Evolutionary conservation across 64 coral and sea anemone species (phyloP), one percentile per base, ranked within the genome.

Genomic region (Pocillopora damicornis): DNA sequence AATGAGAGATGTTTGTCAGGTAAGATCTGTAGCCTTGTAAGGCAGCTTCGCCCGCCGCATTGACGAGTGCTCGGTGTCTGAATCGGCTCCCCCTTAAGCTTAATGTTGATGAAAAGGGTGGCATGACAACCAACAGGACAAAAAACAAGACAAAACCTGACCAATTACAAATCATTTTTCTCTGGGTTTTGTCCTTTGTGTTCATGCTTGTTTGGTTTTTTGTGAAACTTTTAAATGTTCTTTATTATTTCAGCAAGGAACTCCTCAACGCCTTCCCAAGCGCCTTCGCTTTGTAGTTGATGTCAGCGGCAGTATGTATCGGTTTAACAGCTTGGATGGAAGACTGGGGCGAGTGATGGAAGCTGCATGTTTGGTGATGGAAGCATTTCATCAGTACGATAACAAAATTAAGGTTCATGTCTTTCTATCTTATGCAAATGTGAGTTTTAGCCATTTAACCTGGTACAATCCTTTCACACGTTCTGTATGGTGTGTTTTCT

Each of bases 231-330:
- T 51, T 51, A 4, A 51, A 51, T 51, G 2, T 51, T 51, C 42
- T 5, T 3, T 68, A 22, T 64, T 67, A 35, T 81, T 91, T 11
- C 38, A 99, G 97, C 88, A 90, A 17, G 97, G 97, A 34, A 86
- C 93, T 51, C 78, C 90, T 69, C 97, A 99, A 42, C 90, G 90
- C 51, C 88, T 99, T 23, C 97, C 97, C 4, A 99, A 99, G 79
- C 94, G 88, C 66, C 88, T 99, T 45, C 97, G 97, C 63, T 95
- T 99, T 45, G 97, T 99, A 23, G 93, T 99, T 20, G 97, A 99
- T 93, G 97, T 99, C 78, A 99, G 97, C 67, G 97, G 97, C 73
- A 99, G 97, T 68, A 99, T 99, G 97, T 99, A 99, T 76, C 79
- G 97, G 17, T 99, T 99, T 73, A 99, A 99, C 60, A 94, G 97